Base-by-base conservation (phyloP, 2,797 vertebrate genomes). In the Octomys mimax region DNA sequence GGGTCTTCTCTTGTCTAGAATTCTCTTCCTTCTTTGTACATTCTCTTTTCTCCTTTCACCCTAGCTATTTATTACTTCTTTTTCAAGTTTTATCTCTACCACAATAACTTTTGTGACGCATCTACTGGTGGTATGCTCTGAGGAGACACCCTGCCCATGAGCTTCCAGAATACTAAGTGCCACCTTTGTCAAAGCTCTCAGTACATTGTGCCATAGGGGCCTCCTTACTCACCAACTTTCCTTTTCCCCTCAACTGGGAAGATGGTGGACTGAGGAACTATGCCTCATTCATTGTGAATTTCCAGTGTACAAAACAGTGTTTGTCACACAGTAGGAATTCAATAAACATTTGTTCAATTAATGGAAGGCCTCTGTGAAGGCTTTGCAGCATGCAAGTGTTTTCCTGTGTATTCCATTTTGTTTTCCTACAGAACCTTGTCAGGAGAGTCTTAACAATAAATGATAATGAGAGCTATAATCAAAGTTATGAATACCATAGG, bases 361-460 rank as follows among this genome's bases (percentile, higher is more conserved):
- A 80, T 64, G 18, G 73, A 79, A 87, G 24, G 36, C 49, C 89
- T 85, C 39, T 75, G 42, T 46, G 79, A 68, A 92, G 59, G 28
- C 19, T 86, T 14, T 92, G 24, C 10, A 92, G 83, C 33, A 54
- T 33, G 26, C 71, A 54, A 80, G 66, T 49, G 16, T n/a, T 81
- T 95, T 59, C 61, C 6, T 87, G 24, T 90, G 21, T 70, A 79
- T 94, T 83, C 21, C 5, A 61, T 36, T 97, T 96, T 12, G 36
- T 92, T 91, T 94, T 77, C 52, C 52, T 91, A 61, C 78, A 82
- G 9, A 83, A 54, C 22, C 2, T 10, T 70, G 75, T 54, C 33
- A 80, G 31, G 61, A 87, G 4, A 7, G 1, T 14, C 75, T 84
- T 93, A 64, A 80, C 70, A 66, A 75, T 73, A 68, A 75, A 71